Conservation (phyloP, 2,113 vertebrate genomes). For the Podarcis cretensis region DNA sequence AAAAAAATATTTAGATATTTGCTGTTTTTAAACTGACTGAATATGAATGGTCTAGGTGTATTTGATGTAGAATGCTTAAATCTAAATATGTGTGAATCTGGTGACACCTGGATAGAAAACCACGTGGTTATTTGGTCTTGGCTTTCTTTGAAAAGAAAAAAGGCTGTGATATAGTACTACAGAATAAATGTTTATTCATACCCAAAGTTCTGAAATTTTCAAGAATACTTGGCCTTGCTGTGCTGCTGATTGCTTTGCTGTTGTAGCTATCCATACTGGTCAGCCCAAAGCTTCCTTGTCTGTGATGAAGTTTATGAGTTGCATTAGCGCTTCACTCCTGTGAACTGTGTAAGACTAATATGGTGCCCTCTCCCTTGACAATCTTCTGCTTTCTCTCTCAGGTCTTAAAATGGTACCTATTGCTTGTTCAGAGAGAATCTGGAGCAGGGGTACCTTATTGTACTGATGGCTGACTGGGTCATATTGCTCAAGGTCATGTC, state of each 20-base stretch:
- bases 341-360: not conserved
- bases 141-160: not conserved
- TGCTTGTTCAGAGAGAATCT: too few species aligned
- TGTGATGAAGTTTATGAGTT: not conserved
- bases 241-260: slow-evolving; percentile 4
- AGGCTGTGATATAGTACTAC: not conserved
- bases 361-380: too few species aligned
- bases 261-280: not conserved
- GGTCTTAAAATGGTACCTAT: too few species aligned
- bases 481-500: too few species aligned
- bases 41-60: not conserved
- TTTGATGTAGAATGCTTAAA: not conserved
- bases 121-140: not conserved
- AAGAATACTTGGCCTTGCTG: slow-evolving; percentile 23
- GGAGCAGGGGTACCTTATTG: too few species aligned
- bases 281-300: not conserved
- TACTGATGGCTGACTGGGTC: too few species aligned
- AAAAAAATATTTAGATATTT: not conserved
- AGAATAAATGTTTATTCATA: not conserved
- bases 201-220: too few species aligned
- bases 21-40: not conserved
- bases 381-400: too few species aligned
- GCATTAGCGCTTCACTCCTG: not conserved
- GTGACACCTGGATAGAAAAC: not conserved
- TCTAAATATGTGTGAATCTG: not conserved